phyloP scores from a whole-genome alignment of 2,113 vertebrate genomes.

The Plecturocebus donacophilus region DNA sequence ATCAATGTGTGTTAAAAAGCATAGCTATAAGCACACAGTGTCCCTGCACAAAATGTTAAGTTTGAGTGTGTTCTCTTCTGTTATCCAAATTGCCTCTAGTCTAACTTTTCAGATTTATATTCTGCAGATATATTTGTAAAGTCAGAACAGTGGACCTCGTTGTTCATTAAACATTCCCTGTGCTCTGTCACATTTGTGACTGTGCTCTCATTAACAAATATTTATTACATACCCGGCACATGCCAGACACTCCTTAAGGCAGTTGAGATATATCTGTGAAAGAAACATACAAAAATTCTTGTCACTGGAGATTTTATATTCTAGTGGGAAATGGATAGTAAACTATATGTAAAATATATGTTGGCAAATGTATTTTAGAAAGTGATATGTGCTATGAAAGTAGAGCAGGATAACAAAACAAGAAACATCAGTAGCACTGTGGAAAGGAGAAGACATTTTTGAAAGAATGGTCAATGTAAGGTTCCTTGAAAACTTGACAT shows the following conservation, averaged over 20 bases:
- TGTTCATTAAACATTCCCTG: neutral
- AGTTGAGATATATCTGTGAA: neutral
- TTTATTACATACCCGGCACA: neutral
- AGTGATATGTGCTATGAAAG: neutral
- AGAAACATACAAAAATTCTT: neutral
- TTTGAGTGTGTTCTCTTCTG: neutral
- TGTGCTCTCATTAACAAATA: neutral
- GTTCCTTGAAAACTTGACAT: neutral
- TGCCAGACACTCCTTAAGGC: neutral
- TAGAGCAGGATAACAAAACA: neutral
- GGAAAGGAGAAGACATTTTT: neutral
- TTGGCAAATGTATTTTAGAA: constrained; percentile 7
- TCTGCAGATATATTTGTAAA: neutral
- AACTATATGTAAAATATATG: neutral
- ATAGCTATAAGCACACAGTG: neutral
- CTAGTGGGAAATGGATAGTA: neutral
- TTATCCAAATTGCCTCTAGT: neutral
- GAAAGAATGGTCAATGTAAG: neutral
- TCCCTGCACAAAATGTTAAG: neutral
- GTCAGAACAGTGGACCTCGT: neutral
- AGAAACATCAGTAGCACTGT: neutral
- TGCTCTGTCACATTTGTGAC: neutral
- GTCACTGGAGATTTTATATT: neutral
- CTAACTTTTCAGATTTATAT: neutral
- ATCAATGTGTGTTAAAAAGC: neutral